phyloP scores from a whole-genome alignment of 2,113 vertebrate species.

The Misgurnus mizolepis region DNA sequence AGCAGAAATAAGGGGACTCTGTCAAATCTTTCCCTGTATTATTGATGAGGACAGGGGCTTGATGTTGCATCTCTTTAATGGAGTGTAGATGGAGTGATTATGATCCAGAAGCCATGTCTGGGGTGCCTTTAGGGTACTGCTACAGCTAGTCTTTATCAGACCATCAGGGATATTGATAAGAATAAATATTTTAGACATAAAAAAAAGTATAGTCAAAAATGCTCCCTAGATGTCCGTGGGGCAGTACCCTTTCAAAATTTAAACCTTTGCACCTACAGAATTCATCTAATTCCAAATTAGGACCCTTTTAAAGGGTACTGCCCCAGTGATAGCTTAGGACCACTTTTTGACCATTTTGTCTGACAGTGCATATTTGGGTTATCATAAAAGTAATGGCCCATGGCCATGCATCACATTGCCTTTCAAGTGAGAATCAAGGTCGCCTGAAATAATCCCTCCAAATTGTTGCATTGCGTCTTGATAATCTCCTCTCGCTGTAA shows the following conservation, averaged over 20 bases:
- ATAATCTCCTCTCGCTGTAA: conserved; percentile 74
- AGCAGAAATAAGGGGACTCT: conserved; percentile 1
- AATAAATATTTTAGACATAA: conserved; percentile 51
- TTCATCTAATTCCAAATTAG: no score
- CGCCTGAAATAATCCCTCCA: conserved; percentile 69
- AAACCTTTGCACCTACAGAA: no score
- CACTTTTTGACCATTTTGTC: no score
- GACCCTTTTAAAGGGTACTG: no score
- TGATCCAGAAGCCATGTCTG: conserved; percentile 47
- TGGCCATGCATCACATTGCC: conserved; percentile 70
- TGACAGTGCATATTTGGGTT: conserved; percentile 13
- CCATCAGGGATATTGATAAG: conserved; percentile 58
- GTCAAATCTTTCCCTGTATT: conserved; percentile 57
- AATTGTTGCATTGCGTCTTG: conserved; percentile 73
- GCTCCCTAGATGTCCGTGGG: no score
- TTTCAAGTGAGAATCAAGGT: conserved; percentile 70
- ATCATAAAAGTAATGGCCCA: conserved; percentile 70
- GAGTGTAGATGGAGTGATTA: conserved; percentile 62
- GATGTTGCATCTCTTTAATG: conserved; percentile 56
- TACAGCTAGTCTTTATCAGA: conserved; percentile 57
- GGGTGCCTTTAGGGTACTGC: conserved; percentile 54
- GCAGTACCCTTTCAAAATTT: no score
- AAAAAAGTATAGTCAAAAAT: no score
- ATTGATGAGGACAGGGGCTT: conserved; percentile 62
- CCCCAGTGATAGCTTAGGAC: no score